These are phyloP conservation scores for Podabrus alpinus DNA, from an alignment of 2,888 invertebrate genomes.

Conservation along the genomic window DNA sequence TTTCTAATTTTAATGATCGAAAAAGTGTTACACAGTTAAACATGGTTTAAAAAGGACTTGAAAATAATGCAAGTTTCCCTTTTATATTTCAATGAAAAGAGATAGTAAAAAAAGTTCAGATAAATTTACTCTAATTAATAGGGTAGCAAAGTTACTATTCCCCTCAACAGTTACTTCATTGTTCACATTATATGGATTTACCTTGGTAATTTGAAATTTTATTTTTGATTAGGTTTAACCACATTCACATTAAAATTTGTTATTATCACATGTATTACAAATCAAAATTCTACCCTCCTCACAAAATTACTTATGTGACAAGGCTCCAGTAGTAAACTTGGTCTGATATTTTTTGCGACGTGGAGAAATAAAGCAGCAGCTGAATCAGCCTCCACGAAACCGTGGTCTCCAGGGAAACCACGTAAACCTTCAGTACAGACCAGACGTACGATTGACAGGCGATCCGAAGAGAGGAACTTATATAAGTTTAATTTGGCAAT, in stretches of 20 bases:
- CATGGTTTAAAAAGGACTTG: no score
- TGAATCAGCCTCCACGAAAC: conserved; percentile 39
- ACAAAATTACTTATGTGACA: conserved; percentile 1
- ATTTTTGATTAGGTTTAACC: neutral
- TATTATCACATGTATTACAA: neutral
- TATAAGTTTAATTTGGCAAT: conserved; percentile 16
- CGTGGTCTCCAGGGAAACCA: conserved; percentile 41
- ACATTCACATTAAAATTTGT: neutral
- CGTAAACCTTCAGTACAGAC: conserved; percentile 45
- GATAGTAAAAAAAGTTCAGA: neutral
- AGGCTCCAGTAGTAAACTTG: conserved; percentile 7
- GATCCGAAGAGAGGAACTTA: conserved; percentile 25
- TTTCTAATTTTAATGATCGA: neutral
- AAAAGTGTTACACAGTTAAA: no score
- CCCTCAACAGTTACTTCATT: neutral
- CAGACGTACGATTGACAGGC: conserved; percentile 48
- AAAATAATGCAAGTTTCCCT: neutral
- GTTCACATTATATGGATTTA: no score
- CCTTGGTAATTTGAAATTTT: neutral
- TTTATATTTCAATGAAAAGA: neutral
- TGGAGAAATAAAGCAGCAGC: conserved; percentile 35
- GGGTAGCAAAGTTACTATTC: neutral
- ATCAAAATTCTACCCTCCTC: neutral
- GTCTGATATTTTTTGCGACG: conserved; percentile 27
- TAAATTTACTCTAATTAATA: neutral